These are phyloP conservation scores for Lobophora halterata DNA, from an alignment of 2,888 invertebrate genomes.

Conservation along the genomic window DNA sequence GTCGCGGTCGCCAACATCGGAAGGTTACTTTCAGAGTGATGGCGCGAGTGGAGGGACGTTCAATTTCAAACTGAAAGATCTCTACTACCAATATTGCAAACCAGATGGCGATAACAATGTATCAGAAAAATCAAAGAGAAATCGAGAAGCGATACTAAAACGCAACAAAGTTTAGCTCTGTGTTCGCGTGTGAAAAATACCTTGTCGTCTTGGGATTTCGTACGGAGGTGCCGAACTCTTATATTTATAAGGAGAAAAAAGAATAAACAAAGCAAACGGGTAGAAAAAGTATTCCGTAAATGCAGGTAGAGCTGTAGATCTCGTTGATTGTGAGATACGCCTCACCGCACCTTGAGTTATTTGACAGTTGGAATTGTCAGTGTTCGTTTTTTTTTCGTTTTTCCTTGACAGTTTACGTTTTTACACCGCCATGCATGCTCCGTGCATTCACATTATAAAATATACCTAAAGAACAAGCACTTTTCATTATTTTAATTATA, in stretches of 20 bases:
- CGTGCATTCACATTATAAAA: conserved; percentile 1
- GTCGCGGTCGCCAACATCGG: too few relatives aligned
- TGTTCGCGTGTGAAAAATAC: conserved; percentile 68
- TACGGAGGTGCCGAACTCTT: conserved; percentile 70
- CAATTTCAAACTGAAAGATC: too few relatives aligned
- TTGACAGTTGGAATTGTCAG: conserved; percentile 73
- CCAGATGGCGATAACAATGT: conserved; percentile 17
- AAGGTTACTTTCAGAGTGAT: too few relatives aligned
- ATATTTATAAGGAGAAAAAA: conserved; percentile 72
- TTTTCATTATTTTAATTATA: too few relatives aligned
- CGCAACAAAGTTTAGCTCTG: conserved; percentile 53
- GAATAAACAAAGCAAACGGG: conserved; percentile 74
- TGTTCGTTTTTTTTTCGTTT: conserved; percentile 54
- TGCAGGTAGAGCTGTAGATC: conserved; percentile 61
- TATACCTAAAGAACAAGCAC: too few relatives aligned
- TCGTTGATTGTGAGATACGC: conserved; percentile 74
- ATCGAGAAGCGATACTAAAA: conserved; percentile 47
- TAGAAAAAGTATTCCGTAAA: conserved; percentile 53
- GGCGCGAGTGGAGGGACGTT: too few relatives aligned
- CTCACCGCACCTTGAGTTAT: conserved; percentile 70
- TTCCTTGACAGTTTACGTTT: conserved; percentile 39
- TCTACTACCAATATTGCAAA: conserved; percentile 11
- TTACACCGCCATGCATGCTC: not conserved
- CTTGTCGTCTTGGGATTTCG: conserved; percentile 77
- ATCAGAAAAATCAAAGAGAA: conserved; percentile 15